Conservation (phyloP, 2,888 invertebrate genomes). For the Lypha dubia region DNA sequence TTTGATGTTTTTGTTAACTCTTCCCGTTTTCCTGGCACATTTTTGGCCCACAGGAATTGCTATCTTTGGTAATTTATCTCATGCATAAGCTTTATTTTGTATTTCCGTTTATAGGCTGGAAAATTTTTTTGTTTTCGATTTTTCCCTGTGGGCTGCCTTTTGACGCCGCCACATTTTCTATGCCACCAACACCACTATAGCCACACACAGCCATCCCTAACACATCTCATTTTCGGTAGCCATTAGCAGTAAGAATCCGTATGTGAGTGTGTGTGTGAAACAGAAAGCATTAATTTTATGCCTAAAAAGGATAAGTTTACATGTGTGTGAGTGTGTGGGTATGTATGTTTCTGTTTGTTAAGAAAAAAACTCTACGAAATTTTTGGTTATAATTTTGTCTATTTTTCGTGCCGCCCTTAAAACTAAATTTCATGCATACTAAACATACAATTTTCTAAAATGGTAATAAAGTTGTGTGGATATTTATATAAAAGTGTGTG, state of each 20-base stretch:
- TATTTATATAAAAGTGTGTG: not conserved
- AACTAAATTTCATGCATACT: constrained; percentile 40
- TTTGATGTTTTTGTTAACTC: not conserved
- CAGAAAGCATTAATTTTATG: constrained; percentile 8
- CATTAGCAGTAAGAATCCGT: not conserved
- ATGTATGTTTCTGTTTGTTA: too few relatives aligned
- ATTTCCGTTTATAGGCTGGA: constrained; percentile 71
- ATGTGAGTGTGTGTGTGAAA: not conserved
- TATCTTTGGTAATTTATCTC: constrained; percentile 76
- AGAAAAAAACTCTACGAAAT: constrained; percentile 16
- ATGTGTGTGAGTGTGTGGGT: not conserved
- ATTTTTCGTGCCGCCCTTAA: constrained; percentile 30
- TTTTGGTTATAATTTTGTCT: constrained; percentile 52
- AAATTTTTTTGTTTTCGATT: too few relatives aligned
- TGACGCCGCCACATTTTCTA: constrained; percentile 61
- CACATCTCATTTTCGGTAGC: constrained; percentile 17
- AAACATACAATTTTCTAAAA: constrained; percentile 38
- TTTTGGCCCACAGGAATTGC: constrained; percentile 37
- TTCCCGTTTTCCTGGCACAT: not conserved
- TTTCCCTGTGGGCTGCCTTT: constrained; percentile 19
- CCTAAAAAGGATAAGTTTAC: not conserved
- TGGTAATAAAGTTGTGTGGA: not conserved
- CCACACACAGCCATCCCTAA: constrained; percentile 72
- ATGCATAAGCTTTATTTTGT: constrained; percentile 73
- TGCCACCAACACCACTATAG: constrained; percentile 52